phyloP scores from a whole-genome alignment of 1,140 invertebrate species.

The Aricia agestis region DNA sequence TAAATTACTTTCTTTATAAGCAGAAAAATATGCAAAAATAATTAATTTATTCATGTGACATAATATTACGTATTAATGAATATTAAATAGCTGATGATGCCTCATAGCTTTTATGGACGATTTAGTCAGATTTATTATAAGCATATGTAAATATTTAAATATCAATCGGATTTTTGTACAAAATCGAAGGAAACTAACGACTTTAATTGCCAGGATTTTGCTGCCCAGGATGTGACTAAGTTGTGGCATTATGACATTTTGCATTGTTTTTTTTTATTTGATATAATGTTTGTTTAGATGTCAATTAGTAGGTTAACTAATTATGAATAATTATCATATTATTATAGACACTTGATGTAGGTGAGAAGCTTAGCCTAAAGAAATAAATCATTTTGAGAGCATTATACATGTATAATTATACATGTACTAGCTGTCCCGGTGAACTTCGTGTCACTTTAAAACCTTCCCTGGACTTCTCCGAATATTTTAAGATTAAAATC shows the following conservation, averaged over 20 bases:
- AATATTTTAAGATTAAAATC: no score
- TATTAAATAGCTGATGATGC: neutral
- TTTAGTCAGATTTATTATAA: constrained; percentile 10
- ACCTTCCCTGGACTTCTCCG: no score
- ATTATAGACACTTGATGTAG: neutral
- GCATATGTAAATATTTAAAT: constrained; percentile 4
- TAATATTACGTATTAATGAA: neutral
- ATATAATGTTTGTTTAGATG: neutral
- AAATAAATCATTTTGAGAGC: no score
- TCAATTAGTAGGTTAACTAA: neutral
- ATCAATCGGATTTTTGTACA: constrained; percentile 5
- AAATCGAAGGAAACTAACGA: neutral
- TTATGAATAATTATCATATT: neutral
- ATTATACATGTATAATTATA: no score
- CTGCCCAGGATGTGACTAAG: constrained; percentile 8
- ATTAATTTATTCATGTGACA: constrained; percentile 4
- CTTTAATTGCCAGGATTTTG: neutral
- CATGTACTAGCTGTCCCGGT: no score
- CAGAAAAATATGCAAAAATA: neutral
- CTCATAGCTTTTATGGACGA: neutral
- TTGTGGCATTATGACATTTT: neutral
- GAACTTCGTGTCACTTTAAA: no score
- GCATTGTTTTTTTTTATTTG: constrained; percentile 12
- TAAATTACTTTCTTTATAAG: neutral
- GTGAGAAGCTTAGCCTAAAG: neutral